Base-by-base conservation (phyloP, 2,797 vertebrate species). In the Spheniscus humboldti region DNA sequence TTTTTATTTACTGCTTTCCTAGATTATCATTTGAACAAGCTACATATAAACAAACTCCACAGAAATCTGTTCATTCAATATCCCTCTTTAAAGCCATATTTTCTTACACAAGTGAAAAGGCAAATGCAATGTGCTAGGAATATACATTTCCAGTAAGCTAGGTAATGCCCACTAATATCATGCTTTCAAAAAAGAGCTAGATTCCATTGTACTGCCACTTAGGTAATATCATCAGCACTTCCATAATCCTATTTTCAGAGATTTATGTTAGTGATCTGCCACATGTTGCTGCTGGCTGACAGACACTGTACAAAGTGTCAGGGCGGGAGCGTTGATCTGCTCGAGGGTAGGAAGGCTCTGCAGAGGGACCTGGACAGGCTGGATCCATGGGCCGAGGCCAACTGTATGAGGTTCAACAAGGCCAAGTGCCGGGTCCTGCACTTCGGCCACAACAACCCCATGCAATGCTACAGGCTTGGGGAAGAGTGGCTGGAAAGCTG, bases 211-310 rank as follows among this genome's bases (percentile, higher is more conserved):
- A 60, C 75, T n/a, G 77, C 73, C 91, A 81, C 77, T 96, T 73
- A 59, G 75, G 35, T 68, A 95, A 84, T 45, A 92, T 43, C 45
- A 48, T 90, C 93, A 97, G 81, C 93, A 89, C 81, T 71, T 96
- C 59, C 93, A 86, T 88, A 97, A 97, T 91, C 87, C 47, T 20
- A 35, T 97, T 97, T 97, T 92, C 94, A 94, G 93, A 79, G 82
- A 48, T 48, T 88, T 95, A 84, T 84, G 95, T 93, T 92, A 91
- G 96, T 88, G 90, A 88, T 48, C 77, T 90, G 45, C 25, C 96
- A 95, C 66, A 82, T 69, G 93, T 77, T 73, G 59, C 86, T 96
- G 90, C 94, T 83, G 87, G 48, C 35, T 87, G 83, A 85, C 86
- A 96, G 10, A 39, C 22, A 37, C 18, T n/a, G 24, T 24, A 69